A percentile compares a stretch with the other conserved stretches of the same genome.
These are phyloP conservation scores for Lagria hirta DNA, from an alignment of 2,888 invertebrate species.

Conservation along the genomic window DNA sequence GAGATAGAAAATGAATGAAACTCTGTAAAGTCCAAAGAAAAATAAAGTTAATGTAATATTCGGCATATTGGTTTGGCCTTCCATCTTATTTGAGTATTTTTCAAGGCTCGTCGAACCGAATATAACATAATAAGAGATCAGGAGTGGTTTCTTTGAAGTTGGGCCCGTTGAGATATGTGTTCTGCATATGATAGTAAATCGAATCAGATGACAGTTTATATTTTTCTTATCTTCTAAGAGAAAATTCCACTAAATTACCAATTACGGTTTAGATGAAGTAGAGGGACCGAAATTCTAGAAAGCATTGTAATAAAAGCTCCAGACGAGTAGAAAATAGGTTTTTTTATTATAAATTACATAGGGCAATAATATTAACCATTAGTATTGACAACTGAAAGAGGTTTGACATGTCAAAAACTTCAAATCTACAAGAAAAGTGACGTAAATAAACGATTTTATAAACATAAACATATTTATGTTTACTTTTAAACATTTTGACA, in stretches of 20 bases:
- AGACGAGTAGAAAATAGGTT: too few species aligned
- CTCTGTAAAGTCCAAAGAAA: slow-evolving; percentile 15
- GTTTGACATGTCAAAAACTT: too few species aligned
- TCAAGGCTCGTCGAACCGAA: slow-evolving; percentile 38
- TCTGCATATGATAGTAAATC: slow-evolving; percentile 52
- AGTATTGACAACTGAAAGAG: too few species aligned
- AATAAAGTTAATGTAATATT: slow-evolving; percentile 36
- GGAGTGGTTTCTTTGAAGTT: slow-evolving; percentile 43
- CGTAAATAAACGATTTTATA: too few species aligned
- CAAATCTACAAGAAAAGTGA: too few species aligned
- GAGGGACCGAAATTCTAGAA: too few species aligned
- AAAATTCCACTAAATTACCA: slow-evolving; percentile 45
- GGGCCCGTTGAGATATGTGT: slow-evolving; percentile 37
- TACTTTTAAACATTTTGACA: too few species aligned
- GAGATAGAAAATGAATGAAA: background rate
- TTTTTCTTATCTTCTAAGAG: slow-evolving; percentile 41
- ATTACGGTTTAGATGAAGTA: too few species aligned
- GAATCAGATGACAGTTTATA: slow-evolving; percentile 50
- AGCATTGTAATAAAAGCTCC: too few species aligned
- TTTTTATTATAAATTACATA: too few species aligned
- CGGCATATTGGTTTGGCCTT: slow-evolving; percentile 36
- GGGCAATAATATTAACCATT: too few species aligned
- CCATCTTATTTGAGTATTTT: slow-evolving; percentile 40
- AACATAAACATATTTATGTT: too few species aligned
- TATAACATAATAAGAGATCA: slow-evolving; percentile 41